These are phyloP conservation scores for Xiphophorus hellerii DNA, from an alignment of 2,113 vertebrate genomes.

Conservation along the genomic window DNA sequence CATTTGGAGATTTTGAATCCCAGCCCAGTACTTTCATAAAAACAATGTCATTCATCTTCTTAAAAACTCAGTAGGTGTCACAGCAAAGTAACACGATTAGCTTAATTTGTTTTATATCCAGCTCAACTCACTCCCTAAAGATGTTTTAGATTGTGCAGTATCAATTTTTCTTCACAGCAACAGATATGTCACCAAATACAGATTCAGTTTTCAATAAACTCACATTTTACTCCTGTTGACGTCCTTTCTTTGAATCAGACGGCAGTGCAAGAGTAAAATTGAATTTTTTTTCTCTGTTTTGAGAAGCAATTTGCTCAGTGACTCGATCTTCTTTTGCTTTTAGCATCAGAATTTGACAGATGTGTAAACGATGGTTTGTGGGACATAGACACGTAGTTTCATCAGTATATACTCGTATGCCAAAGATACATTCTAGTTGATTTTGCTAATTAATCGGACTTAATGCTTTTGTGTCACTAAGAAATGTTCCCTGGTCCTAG, in stretches of 20 bases:
- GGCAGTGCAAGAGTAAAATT: not conserved
- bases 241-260: not conserved
- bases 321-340: no score
- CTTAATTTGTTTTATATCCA: not conserved
- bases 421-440: not conserved
- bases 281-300: not conserved
- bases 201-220: not conserved
- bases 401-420: not conserved
- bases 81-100: no score
- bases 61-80: no score
- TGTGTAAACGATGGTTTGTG: not conserved
- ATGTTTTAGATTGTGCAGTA: not conserved
- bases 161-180: not conserved
- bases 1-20: not conserved
- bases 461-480: constrained; percentile 17
- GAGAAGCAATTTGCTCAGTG: not conserved
- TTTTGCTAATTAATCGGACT: constrained; percentile 28
- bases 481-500: constrained; percentile 9
- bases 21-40: no score
- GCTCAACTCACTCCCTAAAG: not conserved
- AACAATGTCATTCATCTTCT: no score
- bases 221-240: not conserved
- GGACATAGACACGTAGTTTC: not conserved
- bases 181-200: not conserved
- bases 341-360: no score